Conservation (phyloP, 2,113 vertebrate genomes). For the Brachyhypopomus occidentalis region DNA sequence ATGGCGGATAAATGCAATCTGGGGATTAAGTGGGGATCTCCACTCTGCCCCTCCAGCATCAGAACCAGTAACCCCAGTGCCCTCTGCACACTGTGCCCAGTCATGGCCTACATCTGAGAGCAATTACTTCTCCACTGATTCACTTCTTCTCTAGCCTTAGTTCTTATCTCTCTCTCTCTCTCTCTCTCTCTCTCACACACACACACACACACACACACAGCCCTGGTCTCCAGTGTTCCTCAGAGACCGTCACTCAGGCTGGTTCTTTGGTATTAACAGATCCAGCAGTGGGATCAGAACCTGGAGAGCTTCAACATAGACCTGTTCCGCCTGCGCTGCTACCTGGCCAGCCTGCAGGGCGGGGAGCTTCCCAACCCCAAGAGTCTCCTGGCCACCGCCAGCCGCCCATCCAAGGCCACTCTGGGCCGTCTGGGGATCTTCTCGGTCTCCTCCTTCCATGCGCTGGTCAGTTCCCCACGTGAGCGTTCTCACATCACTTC, state of each 20-base stretch:
- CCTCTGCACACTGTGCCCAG: background rate
- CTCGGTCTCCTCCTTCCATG: slow-evolving; percentile 95
- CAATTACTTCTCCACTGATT: slow-evolving; percentile 37
- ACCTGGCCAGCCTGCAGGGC: slow-evolving; percentile 92
- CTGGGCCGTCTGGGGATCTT: slow-evolving; percentile 92
- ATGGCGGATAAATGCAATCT: slow-evolving; percentile 45
- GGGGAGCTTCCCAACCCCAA: slow-evolving; percentile 96
- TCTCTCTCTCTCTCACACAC: background rate
- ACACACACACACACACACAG: slow-evolving; percentile 5
- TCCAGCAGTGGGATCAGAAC: slow-evolving; percentile 99
- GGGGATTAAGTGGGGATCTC: slow-evolving; percentile 48
- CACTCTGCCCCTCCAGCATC: background rate
- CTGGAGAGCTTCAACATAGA: slow-evolving; percentile 96
- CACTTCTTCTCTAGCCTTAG: background rate
- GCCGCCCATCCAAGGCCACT: slow-evolving; percentile 88
- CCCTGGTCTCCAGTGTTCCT: background rate
- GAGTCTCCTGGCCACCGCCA: slow-evolving; percentile 88
- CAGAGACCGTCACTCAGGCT: background rate
- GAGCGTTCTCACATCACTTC: background rate
- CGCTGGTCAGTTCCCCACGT: slow-evolving; percentile 81
- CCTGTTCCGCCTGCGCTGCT: slow-evolving; percentile 93
- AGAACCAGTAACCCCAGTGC: background rate
- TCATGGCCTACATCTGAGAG: slow-evolving; percentile 40
- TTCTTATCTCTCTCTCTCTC: too few species aligned
- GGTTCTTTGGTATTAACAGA: slow-evolving; percentile 68